Conservation (phyloP, 2,113 vertebrate species). For the Ochotona princeps region DNA sequence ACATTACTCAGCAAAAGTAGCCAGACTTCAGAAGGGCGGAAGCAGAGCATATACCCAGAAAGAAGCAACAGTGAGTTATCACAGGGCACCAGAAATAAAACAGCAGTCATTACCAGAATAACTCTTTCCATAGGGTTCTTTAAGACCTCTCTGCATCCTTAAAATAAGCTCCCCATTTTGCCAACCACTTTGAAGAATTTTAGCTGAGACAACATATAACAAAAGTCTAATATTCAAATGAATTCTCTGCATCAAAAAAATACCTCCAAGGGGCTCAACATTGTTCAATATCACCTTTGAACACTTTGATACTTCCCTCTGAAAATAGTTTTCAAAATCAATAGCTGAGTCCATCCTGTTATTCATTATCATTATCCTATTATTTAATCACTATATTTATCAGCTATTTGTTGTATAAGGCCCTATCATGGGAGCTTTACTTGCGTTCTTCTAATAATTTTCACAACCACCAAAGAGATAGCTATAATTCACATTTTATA, state of each 20-base stretch:
- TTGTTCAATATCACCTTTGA: not conserved
- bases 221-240: not conserved
- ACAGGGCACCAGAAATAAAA: not conserved
- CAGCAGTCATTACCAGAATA: not conserved
- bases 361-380: not conserved
- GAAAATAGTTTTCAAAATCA: constrained; percentile 5
- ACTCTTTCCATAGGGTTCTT: not conserved
- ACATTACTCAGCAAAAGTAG: not conserved
- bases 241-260: not conserved
- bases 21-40: not conserved
- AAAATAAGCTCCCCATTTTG: not conserved
- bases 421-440: not conserved
- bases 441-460: not conserved
- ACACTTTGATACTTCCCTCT: not conserved
- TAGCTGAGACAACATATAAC: not conserved
- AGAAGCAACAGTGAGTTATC: not conserved
- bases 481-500: not conserved
- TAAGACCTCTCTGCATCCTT: not conserved
- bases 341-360: not conserved
- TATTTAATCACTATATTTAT: not conserved
- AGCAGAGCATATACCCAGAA: not conserved
- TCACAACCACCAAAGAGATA: not conserved
- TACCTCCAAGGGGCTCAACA: not conserved
- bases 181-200: not conserved
- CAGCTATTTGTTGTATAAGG: not conserved